Evolutionary conservation across 2,888 invertebrate genomes (phyloP).

Genomic region (Lamproptera curius): DNA sequence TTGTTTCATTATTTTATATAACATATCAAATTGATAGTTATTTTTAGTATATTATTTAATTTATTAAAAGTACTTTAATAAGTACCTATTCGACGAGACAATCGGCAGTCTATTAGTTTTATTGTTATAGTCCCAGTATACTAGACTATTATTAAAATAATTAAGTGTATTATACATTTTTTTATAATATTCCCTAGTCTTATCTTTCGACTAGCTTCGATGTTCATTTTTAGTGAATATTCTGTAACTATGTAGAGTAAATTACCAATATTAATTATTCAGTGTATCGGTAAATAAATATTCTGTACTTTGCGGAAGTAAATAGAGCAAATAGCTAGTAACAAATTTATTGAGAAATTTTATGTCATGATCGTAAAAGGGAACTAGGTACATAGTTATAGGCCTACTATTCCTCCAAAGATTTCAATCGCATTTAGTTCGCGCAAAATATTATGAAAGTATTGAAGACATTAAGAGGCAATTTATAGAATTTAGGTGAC

Average conservation of each 20-base stretch:
- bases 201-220: constrained; percentile 52
- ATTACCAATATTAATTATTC: constrained; percentile 2
- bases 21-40: not conserved
- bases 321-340: not conserved
- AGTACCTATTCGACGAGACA: constrained; percentile 16
- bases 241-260: constrained; percentile 7
- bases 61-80: constrained; percentile 3
- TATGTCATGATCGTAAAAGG: constrained; percentile 18
- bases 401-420: constrained; percentile 41
- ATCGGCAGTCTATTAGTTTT: constrained; percentile 19
- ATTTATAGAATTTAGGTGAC: not conserved
- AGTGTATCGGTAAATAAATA: constrained; percentile 1
- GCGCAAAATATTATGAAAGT: not conserved
- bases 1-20: constrained; percentile 17
- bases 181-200: constrained; percentile 10
- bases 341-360: not conserved
- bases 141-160: constrained; percentile 17
- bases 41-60: not conserved
- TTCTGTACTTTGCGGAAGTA: not conserved
- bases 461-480: not conserved
- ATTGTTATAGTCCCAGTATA: constrained; percentile 19
- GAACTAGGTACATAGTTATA: constrained; percentile 24
- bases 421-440: constrained; percentile 17
- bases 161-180: constrained; percentile 17
- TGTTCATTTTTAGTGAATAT: constrained; percentile 41